These are phyloP conservation scores for Axea sp. DNA, from an alignment of 2,888 invertebrate species.

Conservation along the genomic window DNA sequence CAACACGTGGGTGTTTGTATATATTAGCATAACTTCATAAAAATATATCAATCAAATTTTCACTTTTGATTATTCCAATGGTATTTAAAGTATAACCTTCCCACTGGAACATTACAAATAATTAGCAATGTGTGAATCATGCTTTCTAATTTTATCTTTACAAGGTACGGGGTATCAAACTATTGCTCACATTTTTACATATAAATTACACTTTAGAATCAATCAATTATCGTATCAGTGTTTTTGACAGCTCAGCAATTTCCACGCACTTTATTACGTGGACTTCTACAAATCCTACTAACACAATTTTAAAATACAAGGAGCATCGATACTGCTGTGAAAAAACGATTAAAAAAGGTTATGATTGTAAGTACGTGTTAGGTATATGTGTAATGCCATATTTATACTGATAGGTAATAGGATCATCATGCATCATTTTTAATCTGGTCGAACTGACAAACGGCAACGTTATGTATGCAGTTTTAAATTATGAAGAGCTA, in stretches of 20 bases:
- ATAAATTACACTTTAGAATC: background rate
- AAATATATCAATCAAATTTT: slow-evolving; percentile 28
- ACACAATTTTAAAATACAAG: too few relatives aligned
- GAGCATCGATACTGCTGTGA: too few relatives aligned
- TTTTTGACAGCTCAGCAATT: too few relatives aligned
- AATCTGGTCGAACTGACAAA: slow-evolving; percentile 17
- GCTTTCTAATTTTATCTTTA: slow-evolving; percentile 26
- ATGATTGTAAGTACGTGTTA: slow-evolving; percentile 35
- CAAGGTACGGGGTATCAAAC: background rate
- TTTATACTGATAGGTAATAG: too few relatives aligned
- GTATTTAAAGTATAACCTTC: slow-evolving; percentile 4
- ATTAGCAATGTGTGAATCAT: background rate
- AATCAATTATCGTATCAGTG: background rate
- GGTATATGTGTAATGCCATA: slow-evolving; percentile 8
- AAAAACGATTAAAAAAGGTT: too few relatives aligned
- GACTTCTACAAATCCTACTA: too few relatives aligned
- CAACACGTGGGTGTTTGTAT: slow-evolving; percentile 6
- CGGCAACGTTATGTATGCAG: slow-evolving; percentile 33
- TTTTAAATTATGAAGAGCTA: slow-evolving; percentile 70
- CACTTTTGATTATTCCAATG: slow-evolving; percentile 3
- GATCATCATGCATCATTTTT: slow-evolving; percentile 34
- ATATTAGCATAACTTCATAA: background rate
- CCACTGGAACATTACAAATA: slow-evolving; percentile 20
- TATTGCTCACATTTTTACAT: background rate
- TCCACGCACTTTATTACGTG: too few relatives aligned